Evolutionary conservation across 2,797 vertebrate species (phyloP).

Genomic region (Leucoraja ocellata): DNA sequence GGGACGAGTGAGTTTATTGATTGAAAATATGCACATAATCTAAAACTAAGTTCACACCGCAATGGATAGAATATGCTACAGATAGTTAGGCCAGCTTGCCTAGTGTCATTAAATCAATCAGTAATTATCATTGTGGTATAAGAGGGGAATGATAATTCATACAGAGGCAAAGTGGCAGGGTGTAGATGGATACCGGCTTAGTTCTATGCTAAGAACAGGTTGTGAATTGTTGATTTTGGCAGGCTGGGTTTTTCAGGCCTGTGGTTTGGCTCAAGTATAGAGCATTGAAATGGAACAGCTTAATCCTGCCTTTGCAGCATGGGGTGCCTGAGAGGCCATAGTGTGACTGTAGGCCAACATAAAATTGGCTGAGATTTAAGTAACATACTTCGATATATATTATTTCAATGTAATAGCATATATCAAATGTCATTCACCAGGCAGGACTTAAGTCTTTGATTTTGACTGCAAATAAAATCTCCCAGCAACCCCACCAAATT

Average conservation of each 20-base stretch:
- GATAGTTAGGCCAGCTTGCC: not conserved
- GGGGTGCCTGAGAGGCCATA: slow-evolving; percentile 50
- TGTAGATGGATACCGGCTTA: slow-evolving; percentile 50
- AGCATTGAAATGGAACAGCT: slow-evolving; percentile 26
- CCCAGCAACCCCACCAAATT: not conserved
- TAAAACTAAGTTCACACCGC: not conserved
- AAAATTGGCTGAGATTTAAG: slow-evolving; percentile 8
- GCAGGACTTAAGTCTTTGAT: not conserved
- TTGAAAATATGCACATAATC: not conserved
- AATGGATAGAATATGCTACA: not conserved
- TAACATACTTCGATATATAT: slow-evolving; percentile 22
- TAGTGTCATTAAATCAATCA: not conserved
- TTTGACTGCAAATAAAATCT: slow-evolving; percentile 15
- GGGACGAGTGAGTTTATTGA: not conserved
- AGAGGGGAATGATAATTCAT: slow-evolving; percentile 43
- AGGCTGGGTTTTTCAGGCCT: slow-evolving; percentile 3
- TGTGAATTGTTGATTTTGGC: slow-evolving; percentile 54
- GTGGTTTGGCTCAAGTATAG: slow-evolving; percentile 43
- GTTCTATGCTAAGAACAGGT: slow-evolving; percentile 48
- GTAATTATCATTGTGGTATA: slow-evolving; percentile 44
- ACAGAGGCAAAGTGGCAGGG: slow-evolving; percentile 42
- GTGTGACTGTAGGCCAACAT: not conserved
- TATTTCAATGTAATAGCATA: slow-evolving; percentile 26
- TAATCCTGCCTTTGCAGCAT: slow-evolving; percentile 46
- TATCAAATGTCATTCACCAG: slow-evolving; percentile 21